Percentiles rank a stretch among this genome's conserved stretches.
These are phyloP conservation scores for Maccullochella peelii DNA, from an alignment of 2,113 vertebrate genomes.

Conservation along the genomic window DNA sequence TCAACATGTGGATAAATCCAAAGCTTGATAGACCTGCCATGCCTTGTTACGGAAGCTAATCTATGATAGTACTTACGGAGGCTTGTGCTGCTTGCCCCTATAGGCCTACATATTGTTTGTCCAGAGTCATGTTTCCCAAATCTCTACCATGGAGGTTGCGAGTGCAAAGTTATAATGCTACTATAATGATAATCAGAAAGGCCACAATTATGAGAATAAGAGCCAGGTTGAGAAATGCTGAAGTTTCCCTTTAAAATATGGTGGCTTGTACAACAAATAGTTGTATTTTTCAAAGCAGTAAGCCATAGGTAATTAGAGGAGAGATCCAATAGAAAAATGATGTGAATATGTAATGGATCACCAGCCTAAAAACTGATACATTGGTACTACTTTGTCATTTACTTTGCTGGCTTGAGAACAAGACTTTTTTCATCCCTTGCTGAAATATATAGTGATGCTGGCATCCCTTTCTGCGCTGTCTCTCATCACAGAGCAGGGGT, in stretches of 20 bases:
- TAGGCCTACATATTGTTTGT: neutral
- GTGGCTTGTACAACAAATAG: neutral
- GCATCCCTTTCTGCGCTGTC: neutral
- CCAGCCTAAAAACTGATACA: neutral
- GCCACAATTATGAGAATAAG: neutral
- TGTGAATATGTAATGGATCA: neutral
- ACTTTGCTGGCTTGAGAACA: neutral
- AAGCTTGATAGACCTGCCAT: neutral
- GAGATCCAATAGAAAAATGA: neutral
- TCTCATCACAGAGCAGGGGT: conserved; percentile 8
- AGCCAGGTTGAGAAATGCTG: neutral
- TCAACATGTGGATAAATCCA: neutral
- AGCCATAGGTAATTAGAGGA: neutral
- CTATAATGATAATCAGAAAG: no score
- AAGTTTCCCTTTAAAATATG: neutral
- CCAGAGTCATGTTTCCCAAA: neutral
- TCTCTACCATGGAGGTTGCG: neutral
- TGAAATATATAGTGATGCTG: neutral
- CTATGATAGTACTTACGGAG: neutral
- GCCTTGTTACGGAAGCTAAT: neutral
- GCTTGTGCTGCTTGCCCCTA: neutral
- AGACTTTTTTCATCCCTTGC: neutral
- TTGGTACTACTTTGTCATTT: neutral
- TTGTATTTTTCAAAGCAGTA: neutral
- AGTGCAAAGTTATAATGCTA: no score